Evolutionary conservation across 2,113 vertebrate species (phyloP).

Genomic region (Podiceps cristatus): DNA sequence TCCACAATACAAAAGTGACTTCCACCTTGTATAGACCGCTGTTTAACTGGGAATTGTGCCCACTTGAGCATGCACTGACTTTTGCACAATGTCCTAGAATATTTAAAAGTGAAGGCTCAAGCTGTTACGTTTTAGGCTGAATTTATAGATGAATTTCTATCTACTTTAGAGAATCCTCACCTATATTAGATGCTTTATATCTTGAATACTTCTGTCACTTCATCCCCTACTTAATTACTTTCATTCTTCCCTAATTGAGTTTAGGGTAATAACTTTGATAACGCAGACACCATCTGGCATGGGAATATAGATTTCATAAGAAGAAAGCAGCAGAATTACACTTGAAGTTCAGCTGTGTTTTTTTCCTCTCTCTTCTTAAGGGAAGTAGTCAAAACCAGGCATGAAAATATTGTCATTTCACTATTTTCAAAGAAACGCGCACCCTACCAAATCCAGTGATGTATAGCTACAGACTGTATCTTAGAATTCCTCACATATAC

Average conservation of each 20-base stretch:
- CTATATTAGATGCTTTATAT: conserved; percentile 30
- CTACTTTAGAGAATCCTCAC: conserved; percentile 22
- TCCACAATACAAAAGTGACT: not conserved
- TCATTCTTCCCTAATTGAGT: conserved; percentile 64
- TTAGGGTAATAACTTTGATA: conserved; percentile 66
- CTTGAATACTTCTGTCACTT: conserved; percentile 35
- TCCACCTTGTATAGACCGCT: not conserved
- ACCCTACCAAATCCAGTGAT: not conserved
- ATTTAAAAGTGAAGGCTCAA: not conserved
- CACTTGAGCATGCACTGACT: not conserved
- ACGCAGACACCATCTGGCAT: conserved; percentile 64
- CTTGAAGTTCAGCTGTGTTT: conserved; percentile 9
- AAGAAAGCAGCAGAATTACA: conserved; percentile 28
- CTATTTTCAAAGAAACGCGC: not conserved
- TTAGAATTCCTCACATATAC: not conserved
- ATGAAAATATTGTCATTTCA: not conserved
- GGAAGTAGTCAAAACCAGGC: not conserved
- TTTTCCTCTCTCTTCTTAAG: not conserved
- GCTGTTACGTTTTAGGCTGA: not conserved
- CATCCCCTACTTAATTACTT: conserved; percentile 59
- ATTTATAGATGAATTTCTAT: not conserved
- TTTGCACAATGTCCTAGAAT: not conserved
- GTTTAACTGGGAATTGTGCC: not conserved
- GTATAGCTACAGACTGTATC: not conserved
- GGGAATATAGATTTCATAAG: conserved; percentile 35